Conservation (phyloP, 2,797 vertebrate species). For the Carcharodon carcharias region DNA sequence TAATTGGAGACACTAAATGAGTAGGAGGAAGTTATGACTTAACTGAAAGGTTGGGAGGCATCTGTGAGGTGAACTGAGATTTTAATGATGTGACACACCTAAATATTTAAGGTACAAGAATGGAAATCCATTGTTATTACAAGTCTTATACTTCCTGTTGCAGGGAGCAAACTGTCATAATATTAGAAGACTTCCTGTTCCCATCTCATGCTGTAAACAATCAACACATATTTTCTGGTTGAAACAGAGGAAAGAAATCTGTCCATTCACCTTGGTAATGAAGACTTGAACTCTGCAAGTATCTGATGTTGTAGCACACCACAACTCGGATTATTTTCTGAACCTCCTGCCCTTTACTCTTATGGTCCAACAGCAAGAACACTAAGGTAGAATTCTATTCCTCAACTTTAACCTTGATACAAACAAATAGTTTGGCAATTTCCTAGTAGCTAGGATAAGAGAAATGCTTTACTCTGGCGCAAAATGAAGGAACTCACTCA, state of each 20-base stretch:
- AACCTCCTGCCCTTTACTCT: neutral
- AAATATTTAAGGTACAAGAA: neutral
- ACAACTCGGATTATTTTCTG: neutral
- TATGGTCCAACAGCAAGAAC: neutral
- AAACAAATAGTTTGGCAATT: neutral
- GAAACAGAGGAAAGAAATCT: neutral
- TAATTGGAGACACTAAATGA: neutral
- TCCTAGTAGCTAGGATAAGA: neutral
- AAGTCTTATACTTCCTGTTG: neutral
- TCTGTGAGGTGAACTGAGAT: neutral
- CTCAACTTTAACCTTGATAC: neutral
- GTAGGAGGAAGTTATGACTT: neutral
- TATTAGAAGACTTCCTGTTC: neutral
- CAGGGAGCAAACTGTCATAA: neutral
- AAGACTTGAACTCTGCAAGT: neutral
- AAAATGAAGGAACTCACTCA: neutral
- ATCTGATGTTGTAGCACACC: neutral
- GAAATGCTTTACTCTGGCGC: neutral
- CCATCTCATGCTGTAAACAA: neutral
- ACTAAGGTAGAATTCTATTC: neutral
- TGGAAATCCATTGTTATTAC: neutral
- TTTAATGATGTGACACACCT: neutral
- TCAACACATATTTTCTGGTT: neutral
- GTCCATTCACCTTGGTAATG: neutral
- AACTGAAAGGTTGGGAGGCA: neutral